phyloP scores from a whole-genome alignment of 2,797 vertebrate genomes.

The Rhabdophis nuchalis region DNA sequence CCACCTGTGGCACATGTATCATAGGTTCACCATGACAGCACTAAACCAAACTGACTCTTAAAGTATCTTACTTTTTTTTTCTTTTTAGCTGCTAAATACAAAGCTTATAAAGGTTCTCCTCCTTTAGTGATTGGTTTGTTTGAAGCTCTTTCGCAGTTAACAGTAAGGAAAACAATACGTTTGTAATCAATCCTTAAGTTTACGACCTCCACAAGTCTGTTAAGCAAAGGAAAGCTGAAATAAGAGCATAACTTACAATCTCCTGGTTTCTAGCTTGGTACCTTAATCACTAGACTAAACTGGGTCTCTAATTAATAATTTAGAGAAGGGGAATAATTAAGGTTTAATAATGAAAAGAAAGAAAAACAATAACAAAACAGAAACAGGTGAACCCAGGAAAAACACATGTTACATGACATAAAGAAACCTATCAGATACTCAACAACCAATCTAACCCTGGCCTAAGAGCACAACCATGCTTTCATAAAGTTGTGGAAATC shows the following conservation, averaged over 20 bases:
- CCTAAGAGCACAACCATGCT: background rate
- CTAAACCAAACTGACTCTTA: background rate
- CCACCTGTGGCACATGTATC: no score
- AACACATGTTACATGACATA: background rate
- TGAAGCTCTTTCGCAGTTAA: background rate
- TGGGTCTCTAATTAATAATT: background rate
- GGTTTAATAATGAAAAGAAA: background rate
- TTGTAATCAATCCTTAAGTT: background rate
- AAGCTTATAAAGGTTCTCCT: background rate
- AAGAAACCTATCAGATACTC: background rate
- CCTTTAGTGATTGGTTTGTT: background rate
- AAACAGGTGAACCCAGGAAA: background rate
- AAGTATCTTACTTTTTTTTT: background rate
- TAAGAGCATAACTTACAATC: background rate
- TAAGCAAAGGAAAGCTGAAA: background rate
- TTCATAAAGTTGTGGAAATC: background rate
- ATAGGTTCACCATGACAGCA: no score
- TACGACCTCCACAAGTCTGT: background rate
- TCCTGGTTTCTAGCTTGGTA: background rate
- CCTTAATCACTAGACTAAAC: background rate
- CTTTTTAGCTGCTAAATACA: constrained; percentile 3
- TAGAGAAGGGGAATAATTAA: background rate
- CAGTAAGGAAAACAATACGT: no score
- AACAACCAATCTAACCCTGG: background rate
- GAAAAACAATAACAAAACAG: background rate